A percentile compares a stretch with the other conserved stretches of the same genome.
Conservation (phyloP, 2,113 vertebrate species). For the Ctenodactylus gundi region DNA sequence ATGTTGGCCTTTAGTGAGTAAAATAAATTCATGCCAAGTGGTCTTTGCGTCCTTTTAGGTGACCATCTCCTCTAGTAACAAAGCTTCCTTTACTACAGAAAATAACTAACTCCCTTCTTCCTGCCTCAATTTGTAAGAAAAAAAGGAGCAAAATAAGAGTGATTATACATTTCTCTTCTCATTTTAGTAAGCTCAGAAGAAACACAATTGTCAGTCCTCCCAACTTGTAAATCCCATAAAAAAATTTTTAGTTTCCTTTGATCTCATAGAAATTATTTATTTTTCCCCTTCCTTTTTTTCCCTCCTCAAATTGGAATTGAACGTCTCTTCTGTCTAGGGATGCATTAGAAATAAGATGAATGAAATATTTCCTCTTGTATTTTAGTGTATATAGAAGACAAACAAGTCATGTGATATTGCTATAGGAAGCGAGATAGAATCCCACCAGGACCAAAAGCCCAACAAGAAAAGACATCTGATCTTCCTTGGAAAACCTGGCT, state of each 20-base stretch:
- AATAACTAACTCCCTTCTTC: conserved; percentile 59
- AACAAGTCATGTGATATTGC: not conserved
- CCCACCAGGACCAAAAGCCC: not conserved
- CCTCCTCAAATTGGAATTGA: conserved; percentile 1
- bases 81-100: conserved; percentile 23
- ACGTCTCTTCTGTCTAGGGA: not conserved
- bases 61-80: conserved; percentile 4
- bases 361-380: not conserved
- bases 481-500: not conserved
- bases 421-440: not conserved
- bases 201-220: not conserved
- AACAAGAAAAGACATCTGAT: not conserved
- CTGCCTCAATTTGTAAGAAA: not conserved
- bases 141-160: conserved; percentile 8
- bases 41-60: conserved; percentile 22
- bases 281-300: not conserved
- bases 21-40: conserved; percentile 6
- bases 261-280: conserved; percentile 4
- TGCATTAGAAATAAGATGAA: not conserved
- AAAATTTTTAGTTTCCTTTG: not conserved
- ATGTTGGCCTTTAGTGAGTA: not conserved
- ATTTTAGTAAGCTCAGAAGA: not conserved
- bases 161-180: conserved; percentile 16
- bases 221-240: conserved; percentile 5
- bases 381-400: not conserved